Base-by-base conservation (phyloP, 2,888 invertebrate genomes). In the Sepiola atlantica region DNA sequence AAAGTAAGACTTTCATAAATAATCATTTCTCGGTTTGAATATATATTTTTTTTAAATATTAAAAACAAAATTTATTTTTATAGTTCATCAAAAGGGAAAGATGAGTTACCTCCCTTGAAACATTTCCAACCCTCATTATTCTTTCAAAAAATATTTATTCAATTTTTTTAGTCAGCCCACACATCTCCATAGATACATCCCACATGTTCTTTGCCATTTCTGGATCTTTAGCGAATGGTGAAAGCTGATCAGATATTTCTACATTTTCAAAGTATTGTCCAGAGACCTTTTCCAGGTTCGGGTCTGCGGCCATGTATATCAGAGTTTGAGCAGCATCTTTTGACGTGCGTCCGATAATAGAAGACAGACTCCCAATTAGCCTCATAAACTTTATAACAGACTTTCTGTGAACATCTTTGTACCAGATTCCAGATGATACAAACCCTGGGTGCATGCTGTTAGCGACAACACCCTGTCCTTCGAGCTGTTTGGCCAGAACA, bases 391-490 rank as follows among this genome's bases (percentile, higher is more conserved):
- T 92, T 8, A n/a, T 28, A 24, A 14, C 54, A n/a, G 55, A 18
- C 45, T n/a, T 45, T 1, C 18, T n/a, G n/a, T 54, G 16, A 14
- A 28, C 21, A 21, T 92, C n/a, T 92, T 14, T 12, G 6, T 92
- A n/a, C 45, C 45, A 55, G 28, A 55, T n/a, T 21, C n/a, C 55
- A n/a, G 92, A 45, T 18, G 94, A 93, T 4, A 96, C 95, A 0
- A 95, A 92, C 18, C 96, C 96, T 6, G 96, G 96, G 94, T 96
- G 96, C 20, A 96, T 93, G 28, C 95, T 92, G 94, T 95, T 95
- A 3, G 95, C 94, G 12, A 95, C 95, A 35, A 96, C 96, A 20
- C 95, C 95, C 14, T 94, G 95, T 95, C 97, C 95, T 95, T 95
- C 35, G 12, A 96, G 95, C 61, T 96, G 94, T 94, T 94, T 95